A percentile compares a stretch with the other conserved stretches of the same genome.
Conservation (phyloP, 2,113 vertebrate genomes). For the Rhinichthys klamathensis region DNA sequence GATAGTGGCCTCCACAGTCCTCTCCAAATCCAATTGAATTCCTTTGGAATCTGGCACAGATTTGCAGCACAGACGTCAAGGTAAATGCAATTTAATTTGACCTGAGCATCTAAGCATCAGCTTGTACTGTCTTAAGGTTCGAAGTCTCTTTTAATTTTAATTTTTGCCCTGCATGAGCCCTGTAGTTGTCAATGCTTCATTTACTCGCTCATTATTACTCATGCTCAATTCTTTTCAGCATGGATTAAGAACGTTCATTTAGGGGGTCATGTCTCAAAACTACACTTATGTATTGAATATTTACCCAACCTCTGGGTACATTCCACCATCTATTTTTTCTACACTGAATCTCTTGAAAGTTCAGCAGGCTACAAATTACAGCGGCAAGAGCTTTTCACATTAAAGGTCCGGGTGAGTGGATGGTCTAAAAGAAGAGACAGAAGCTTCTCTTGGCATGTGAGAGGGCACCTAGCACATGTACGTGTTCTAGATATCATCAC, state of each 20-base stretch:
- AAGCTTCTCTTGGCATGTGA: conserved; percentile 50
- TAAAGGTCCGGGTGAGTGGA: conserved; percentile 61
- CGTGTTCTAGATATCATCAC: conserved; percentile 70
- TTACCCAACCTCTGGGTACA: conserved; percentile 14
- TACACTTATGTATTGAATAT: not conserved
- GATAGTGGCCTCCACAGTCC: no score
- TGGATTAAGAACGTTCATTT: not conserved
- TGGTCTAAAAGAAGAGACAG: conserved; percentile 62
- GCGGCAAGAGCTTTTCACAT: conserved; percentile 69
- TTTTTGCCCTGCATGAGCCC: not conserved
- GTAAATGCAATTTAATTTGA: no score
- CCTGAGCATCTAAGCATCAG: no score
- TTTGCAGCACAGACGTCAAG: no score
- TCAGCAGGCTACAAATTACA: conserved; percentile 60
- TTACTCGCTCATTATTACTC: not conserved
- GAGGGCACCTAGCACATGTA: conserved; percentile 49
- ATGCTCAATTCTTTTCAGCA: not conserved
- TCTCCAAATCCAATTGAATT: no score
- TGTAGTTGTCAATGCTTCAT: not conserved
- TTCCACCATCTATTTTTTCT: conserved; percentile 55
- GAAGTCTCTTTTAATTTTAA: not conserved
- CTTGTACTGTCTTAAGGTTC: not conserved
- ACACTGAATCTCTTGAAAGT: conserved; percentile 55
- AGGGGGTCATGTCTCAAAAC: not conserved
- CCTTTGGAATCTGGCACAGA: no score